Evolutionary conservation across 2,113 vertebrate genomes (phyloP).

Genomic region (Motacilla tschutschensis): DNA sequence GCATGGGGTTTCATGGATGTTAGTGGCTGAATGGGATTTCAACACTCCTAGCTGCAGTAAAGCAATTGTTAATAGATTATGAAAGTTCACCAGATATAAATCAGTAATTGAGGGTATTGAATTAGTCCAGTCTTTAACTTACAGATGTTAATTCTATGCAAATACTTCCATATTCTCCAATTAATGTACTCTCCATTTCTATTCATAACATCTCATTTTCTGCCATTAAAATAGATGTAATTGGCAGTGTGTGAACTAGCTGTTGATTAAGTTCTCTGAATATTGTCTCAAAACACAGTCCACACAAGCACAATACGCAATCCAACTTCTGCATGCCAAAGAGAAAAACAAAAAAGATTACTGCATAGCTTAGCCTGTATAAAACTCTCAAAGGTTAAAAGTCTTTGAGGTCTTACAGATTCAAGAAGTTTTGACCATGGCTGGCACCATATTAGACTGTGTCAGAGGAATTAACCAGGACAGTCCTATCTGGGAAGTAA

Average conservation of each 20-base stretch:
- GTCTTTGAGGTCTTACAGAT: background rate
- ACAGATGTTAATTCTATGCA: background rate
- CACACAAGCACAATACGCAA: background rate
- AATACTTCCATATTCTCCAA: background rate
- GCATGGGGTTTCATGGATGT: background rate
- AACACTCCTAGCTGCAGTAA: background rate
- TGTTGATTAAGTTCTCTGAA: background rate
- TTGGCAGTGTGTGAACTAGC: background rate
- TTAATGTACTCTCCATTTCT: background rate
- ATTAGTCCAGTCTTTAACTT: background rate
- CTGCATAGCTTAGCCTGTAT: background rate
- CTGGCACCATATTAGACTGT: background rate
- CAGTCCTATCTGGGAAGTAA: background rate
- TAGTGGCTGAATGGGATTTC: background rate
- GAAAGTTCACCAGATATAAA: background rate
- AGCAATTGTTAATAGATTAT: background rate
- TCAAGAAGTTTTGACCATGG: background rate
- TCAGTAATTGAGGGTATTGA: background rate
- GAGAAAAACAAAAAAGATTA: background rate
- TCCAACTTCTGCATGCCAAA: background rate
- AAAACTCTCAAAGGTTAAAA: background rate
- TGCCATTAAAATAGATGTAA: background rate
- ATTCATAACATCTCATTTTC: background rate
- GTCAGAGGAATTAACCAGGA: background rate
- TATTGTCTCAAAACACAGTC: background rate